These are phyloP conservation scores for Triplophysa dalaica DNA, from an alignment of 2,113 vertebrate genomes.

Conservation along the genomic window DNA sequence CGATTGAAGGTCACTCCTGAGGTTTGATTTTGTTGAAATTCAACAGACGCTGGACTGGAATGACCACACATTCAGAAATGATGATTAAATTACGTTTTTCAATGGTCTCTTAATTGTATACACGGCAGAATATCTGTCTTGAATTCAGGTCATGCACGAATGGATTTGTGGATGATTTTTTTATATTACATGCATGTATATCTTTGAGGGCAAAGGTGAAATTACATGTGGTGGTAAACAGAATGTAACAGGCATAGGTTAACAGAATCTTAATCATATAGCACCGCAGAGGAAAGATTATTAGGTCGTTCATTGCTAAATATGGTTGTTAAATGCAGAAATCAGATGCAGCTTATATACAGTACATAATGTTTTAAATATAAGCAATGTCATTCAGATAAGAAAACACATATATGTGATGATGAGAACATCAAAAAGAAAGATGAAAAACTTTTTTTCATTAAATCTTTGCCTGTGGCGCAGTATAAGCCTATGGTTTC, in stretches of 20 bases:
- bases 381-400: too few relatives aligned
- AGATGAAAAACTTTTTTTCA: background rate
- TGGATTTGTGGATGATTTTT: background rate
- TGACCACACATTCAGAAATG: too few relatives aligned
- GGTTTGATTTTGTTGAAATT: too few relatives aligned
- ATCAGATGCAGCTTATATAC: background rate
- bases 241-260: background rate
- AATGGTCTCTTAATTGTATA: too few relatives aligned
- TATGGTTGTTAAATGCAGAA: too few relatives aligned
- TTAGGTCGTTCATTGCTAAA: background rate
- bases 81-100: too few relatives aligned
- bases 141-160: background rate
- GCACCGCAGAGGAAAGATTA: background rate
- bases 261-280: background rate
- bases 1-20: too few relatives aligned
- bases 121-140: too few relatives aligned
- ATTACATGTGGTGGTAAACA: background rate
- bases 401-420: background rate
- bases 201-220: conserved; percentile 4
- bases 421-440: background rate
- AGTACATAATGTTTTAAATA: too few relatives aligned
- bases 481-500: conserved; percentile 16
- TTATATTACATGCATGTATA: background rate
- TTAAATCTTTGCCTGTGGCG: conserved; percentile 15
- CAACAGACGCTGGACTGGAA: too few relatives aligned